Evolutionary conservation across 1,140 invertebrate species (phyloP).

Genomic region (Drosophila serrata): DNA sequence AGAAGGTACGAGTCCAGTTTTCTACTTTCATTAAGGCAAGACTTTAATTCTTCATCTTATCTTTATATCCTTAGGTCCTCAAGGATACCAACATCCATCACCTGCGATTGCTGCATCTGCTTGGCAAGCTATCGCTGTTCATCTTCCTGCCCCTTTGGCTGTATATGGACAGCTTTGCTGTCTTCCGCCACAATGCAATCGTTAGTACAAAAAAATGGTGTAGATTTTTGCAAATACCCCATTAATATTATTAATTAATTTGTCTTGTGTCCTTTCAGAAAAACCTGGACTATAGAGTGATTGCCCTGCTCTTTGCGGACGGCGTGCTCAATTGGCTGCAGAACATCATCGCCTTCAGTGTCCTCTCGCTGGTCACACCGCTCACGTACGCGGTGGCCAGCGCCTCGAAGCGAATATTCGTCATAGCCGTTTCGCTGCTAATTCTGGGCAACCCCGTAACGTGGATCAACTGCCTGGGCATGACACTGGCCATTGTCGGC

Average conservation of each 20-base stretch:
- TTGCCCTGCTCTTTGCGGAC: conserved; percentile 91
- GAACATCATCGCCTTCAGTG: conserved; percentile 97
- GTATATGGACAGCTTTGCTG: conserved; percentile 89
- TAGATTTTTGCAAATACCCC: too few relatives aligned
- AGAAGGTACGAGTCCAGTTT: conserved; percentile 90
- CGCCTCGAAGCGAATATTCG: conserved; percentile 97
- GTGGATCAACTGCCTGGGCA: conserved; percentile 94
- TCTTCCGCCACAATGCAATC: conserved; percentile 88
- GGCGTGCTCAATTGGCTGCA: conserved; percentile 97
- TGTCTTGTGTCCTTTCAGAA: conserved; percentile 63
- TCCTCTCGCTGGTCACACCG: conserved; percentile 95
- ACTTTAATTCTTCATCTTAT: neutral
- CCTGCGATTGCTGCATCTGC: conserved; percentile 92
- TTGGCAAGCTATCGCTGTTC: conserved; percentile 92
- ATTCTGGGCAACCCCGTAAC: conserved; percentile 97
- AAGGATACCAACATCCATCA: conserved; percentile 96
- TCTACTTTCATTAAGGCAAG: neutral
- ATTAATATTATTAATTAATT: too few relatives aligned
- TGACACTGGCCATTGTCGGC: conserved; percentile 95
- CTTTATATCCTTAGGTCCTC: conserved; percentile 80
- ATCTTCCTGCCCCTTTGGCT: conserved; percentile 97
- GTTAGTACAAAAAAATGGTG: conserved; percentile 49
- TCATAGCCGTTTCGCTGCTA: conserved; percentile 95
- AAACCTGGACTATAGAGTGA: conserved; percentile 86
- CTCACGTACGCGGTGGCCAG: conserved; percentile 98